Base-by-base conservation (phyloP, 2,113 vertebrate genomes). In the Otolemur garnettii region DNA sequence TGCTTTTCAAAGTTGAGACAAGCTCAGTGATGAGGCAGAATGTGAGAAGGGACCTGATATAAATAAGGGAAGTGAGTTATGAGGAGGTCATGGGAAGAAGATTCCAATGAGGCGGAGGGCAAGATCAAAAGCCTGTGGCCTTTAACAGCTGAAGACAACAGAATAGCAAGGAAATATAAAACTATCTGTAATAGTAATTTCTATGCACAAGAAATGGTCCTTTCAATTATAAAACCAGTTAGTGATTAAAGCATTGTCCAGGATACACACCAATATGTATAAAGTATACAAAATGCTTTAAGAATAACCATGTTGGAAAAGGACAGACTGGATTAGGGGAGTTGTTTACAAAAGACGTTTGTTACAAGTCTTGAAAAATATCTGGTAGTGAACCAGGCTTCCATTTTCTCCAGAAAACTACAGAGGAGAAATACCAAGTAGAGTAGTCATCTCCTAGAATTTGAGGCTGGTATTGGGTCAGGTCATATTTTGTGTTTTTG, bases 381-480 rank as follows among this genome's bases (percentile, higher is more conserved):
- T 21, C 45, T 82, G n/a, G n/a, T n/a, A 33, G 69, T 71, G 57
- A 91, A 93, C 4, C 18, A 69, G 26, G n/a, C n/a, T 66, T 92
- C 21, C 72, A 0, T 35, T 79, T 2, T 18, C 24, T 90, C 28
- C 57, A 81, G 66, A 80, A 89, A 77, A 60, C 19, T 22, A 60
- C 1, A 84, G 33, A 77, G 64, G 83, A 80, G 33, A 90, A 84
- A 90, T 24, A 62, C 60, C 15, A 72, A 35, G n/a, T 62, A 57
- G 38, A 92, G 57, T 21, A 92, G 57, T 21, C 50, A 94, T 7
- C 21, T 28, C 50, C n/a, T 84, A 57, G 66, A 86, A 85, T 18
- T n/a, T 74, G 83, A 96, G 62, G n/a, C 75, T 97, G 90, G 94
- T 95, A 94, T 95, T 97, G 86, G 95, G 96, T 97, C 97, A 94